Percentiles rank a stretch among this genome's conserved stretches.
phyloP scores from a whole-genome alignment of 2,797 vertebrate species.

The Mus minutoides region DNA sequence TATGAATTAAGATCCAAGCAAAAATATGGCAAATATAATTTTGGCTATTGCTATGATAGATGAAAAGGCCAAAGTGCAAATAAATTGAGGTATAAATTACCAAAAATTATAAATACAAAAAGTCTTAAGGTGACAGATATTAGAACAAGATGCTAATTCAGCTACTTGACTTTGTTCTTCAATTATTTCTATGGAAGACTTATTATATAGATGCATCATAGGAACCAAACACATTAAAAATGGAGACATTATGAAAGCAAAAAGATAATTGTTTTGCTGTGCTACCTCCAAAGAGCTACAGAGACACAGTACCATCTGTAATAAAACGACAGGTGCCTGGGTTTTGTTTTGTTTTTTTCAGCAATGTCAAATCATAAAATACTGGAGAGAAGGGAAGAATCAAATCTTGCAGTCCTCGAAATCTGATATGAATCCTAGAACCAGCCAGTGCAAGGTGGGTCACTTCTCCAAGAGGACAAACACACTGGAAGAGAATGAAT shows the following conservation, averaged over 20 bases:
- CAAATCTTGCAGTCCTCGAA: slow-evolving; percentile 66
- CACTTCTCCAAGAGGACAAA: slow-evolving; percentile 82
- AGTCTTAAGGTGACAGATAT: slow-evolving; percentile 13
- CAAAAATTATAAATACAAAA: slow-evolving; percentile 19
- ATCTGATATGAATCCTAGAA: slow-evolving; percentile 70
- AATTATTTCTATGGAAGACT: slow-evolving; percentile 14
- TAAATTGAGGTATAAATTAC: slow-evolving; percentile 36
- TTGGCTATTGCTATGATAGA: neutral
- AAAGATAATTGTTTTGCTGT: slow-evolving; percentile 66
- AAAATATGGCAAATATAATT: slow-evolving; percentile 26
- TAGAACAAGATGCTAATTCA: neutral
- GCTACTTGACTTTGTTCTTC: neutral
- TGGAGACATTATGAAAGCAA: slow-evolving; percentile 43
- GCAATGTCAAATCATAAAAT: slow-evolving; percentile 80
- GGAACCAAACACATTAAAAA: slow-evolving; percentile 43
- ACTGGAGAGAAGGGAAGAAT: slow-evolving; percentile 73
- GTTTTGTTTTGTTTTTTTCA: neutral
- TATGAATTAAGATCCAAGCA: neutral
- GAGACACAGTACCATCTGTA: neutral
- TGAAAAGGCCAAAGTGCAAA: neutral
- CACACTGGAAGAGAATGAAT: slow-evolving; percentile 83
- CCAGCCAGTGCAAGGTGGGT: slow-evolving; percentile 77
- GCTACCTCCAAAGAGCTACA: slow-evolving; percentile 59
- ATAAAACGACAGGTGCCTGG: slow-evolving; percentile 54
- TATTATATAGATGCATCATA: neutral